Conservation (phyloP, 2,888 invertebrate genomes). For the Sphaeridia pumilis region DNA sequence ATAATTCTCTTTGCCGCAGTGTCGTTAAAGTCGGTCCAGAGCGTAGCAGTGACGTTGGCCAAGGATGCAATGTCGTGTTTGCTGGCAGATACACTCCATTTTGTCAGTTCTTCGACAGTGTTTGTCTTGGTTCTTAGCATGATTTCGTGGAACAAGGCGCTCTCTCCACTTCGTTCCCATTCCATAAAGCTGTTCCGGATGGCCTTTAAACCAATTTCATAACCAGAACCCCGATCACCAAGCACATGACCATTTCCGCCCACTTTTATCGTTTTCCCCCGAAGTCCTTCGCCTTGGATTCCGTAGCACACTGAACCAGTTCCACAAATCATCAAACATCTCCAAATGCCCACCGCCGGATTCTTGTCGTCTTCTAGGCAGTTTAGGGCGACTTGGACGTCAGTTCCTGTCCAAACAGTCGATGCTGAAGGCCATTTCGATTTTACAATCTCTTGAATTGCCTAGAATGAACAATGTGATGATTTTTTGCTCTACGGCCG, state of each 20-base stretch:
- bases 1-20: conserved; percentile 18
- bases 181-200: conserved; percentile 23
- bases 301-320: conserved; percentile 32
- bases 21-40: conserved; percentile 15
- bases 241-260: conserved; percentile 34
- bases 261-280: conserved; percentile 16
- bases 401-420: conserved; percentile 29
- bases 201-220: conserved; percentile 21
- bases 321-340: conserved; percentile 27
- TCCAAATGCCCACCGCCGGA: neutral
- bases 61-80: conserved; percentile 28
- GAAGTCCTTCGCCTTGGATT: conserved; percentile 10
- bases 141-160: conserved; percentile 2
- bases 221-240: conserved; percentile 33
- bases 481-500: too few species aligned
- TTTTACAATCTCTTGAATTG: too few species aligned
- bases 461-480: too few species aligned
- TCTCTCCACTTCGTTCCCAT: conserved; percentile 19
- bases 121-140: neutral
- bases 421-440: conserved; percentile 21
- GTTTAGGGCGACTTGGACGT: conserved; percentile 29
- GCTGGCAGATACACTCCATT: conserved; percentile 22
- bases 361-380: conserved; percentile 19
- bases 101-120: conserved; percentile 15
- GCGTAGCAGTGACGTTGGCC: conserved; percentile 15